These are phyloP conservation scores for Gambusia holbrooki DNA, from an alignment of 2,113 vertebrate species.

Conservation along the genomic window DNA sequence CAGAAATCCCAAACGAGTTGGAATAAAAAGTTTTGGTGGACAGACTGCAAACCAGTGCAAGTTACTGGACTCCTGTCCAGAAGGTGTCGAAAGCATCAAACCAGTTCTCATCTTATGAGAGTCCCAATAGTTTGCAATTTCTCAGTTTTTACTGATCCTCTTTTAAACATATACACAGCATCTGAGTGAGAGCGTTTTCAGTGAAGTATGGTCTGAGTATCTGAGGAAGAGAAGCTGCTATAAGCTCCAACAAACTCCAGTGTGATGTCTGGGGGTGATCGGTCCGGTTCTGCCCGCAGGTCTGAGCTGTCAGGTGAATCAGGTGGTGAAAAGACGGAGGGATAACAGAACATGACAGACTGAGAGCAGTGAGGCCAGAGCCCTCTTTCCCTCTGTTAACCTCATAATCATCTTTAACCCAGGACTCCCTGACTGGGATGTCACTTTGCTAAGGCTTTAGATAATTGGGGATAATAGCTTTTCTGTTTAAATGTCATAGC, in stretches of 20 bases:
- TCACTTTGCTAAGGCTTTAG: constrained; percentile 40
- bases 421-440: constrained; percentile 39
- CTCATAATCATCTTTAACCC: constrained; percentile 20
- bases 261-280: constrained; percentile 21
- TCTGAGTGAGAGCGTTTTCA: neutral
- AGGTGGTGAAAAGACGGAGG: constrained; percentile 54
- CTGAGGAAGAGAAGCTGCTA: neutral
- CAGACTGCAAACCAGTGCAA: neutral
- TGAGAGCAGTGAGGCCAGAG: constrained; percentile 8
- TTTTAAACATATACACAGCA: neutral
- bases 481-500: constrained; percentile 43
- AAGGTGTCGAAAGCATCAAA: constrained; percentile 40
- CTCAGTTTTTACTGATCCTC: neutral
- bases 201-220: neutral
- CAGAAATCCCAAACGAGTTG: too few relatives aligned
- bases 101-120: neutral
- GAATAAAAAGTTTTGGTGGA: too few relatives aligned
- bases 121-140: neutral
- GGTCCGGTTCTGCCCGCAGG: constrained; percentile 53
- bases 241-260: constrained; percentile 37
- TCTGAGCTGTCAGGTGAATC: constrained; percentile 78
- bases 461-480: constrained; percentile 42
- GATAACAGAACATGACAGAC: constrained; percentile 75
- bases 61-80: constrained; percentile 25
- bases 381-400: neutral